phyloP scores from a whole-genome alignment of 2,113 vertebrate genomes.

The Chroicocephalus ridibundus region DNA sequence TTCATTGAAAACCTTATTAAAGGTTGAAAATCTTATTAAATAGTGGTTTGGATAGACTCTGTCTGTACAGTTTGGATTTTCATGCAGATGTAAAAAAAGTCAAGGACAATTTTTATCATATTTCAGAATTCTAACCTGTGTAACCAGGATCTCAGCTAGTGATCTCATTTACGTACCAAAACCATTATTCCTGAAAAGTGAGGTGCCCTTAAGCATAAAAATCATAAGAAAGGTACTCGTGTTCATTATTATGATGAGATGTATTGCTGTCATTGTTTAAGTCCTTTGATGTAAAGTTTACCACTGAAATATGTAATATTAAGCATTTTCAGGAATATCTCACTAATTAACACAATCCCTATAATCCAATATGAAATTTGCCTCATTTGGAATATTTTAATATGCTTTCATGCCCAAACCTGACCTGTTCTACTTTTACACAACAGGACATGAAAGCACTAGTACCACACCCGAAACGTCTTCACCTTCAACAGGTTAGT shows the following conservation, averaged over 20 bases:
- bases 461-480: background rate
- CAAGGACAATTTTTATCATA: background rate
- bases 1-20: background rate
- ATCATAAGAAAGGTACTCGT: background rate
- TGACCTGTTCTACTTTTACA: background rate
- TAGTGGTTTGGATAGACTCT: background rate
- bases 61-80: background rate
- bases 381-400: background rate
- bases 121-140: background rate
- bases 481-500: constrained; percentile 45
- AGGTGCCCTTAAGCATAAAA: background rate
- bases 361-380: background rate
- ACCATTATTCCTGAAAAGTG: background rate
- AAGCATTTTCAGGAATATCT: background rate
- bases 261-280: background rate
- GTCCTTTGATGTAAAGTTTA: background rate
- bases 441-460: background rate
- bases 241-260: background rate
- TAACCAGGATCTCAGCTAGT: background rate
- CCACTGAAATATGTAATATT: background rate
- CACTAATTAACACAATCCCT: background rate
- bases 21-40: background rate
- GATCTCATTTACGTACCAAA: background rate
- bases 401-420: background rate
- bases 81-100: background rate